Percentiles rank a stretch among this genome's conserved stretches.
phyloP scores from a whole-genome alignment of 2,113 vertebrate genomes.

The Cygnus atratus region DNA sequence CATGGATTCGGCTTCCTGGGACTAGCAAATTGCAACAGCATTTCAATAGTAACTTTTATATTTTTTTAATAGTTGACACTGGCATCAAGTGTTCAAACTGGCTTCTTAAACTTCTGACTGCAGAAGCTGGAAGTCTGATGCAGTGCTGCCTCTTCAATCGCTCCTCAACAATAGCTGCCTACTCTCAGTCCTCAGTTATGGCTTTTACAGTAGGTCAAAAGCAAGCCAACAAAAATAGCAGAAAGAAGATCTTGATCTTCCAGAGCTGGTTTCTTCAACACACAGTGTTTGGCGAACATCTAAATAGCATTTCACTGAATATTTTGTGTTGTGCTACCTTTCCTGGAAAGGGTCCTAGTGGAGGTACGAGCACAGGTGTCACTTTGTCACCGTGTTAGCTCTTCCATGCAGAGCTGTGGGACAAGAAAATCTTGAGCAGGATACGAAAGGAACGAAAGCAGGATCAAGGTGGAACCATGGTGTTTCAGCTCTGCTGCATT shows the following conservation, averaged over 20 bases:
- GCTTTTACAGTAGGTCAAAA: not conserved
- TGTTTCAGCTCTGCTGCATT: not conserved
- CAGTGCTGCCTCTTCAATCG: not conserved
- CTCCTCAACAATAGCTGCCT: not conserved
- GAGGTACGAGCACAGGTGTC: not conserved
- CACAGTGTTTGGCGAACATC: not conserved
- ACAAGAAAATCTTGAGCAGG: not conserved
- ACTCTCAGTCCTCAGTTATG: not conserved
- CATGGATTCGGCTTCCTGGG: constrained; percentile 36
- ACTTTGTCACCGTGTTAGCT: not conserved
- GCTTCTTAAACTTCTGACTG: not conserved
- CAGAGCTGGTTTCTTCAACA: not conserved
- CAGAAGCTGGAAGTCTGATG: not conserved
- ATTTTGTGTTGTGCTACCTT: not conserved
- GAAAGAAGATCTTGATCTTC: not conserved
- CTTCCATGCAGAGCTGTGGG: not conserved
- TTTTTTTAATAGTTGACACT: not conserved
- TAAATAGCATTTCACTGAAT: not conserved
- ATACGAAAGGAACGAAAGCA: not conserved
- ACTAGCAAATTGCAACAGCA: not conserved
- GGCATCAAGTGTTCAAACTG: not conserved
- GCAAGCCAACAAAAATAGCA: not conserved
- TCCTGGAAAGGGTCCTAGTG: not conserved
- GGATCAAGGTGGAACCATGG: not conserved
- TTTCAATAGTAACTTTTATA: not conserved